Conservation (phyloP, 2,113 vertebrate genomes). For the Cygnus atratus region DNA sequence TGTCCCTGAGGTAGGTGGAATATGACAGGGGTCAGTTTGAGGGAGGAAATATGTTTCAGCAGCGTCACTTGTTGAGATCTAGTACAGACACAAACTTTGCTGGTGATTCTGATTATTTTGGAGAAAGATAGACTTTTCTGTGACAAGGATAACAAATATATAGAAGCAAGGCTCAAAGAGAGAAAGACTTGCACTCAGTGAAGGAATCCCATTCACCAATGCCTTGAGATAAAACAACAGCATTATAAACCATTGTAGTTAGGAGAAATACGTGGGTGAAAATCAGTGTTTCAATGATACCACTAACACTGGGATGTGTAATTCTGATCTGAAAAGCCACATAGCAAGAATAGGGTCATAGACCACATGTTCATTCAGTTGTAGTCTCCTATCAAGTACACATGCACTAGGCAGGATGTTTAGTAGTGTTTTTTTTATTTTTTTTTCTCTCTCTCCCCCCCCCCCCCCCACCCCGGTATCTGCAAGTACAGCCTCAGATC, state of each 20-base stretch:
- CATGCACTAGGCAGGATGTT: background rate
- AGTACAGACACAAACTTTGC: background rate
- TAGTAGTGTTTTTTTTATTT: background rate
- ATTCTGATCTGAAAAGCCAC: background rate
- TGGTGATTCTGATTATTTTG: background rate
- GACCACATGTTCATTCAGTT: background rate
- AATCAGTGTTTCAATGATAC: background rate
- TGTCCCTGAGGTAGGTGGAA: background rate
- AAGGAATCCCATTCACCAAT: background rate
- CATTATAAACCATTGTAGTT: background rate
- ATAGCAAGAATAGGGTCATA: accelerated
- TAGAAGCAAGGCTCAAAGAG: background rate
- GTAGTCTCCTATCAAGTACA: background rate
- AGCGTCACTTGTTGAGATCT: background rate
- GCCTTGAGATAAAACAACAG: background rate
- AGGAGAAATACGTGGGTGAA: background rate
- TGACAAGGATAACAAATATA: background rate
- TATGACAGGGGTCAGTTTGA: background rate
- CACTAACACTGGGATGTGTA: background rate
- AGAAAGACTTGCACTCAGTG: background rate
- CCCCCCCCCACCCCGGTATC: background rate
- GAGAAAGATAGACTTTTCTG: background rate
- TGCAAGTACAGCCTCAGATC: background rate
- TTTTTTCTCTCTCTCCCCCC: background rate
- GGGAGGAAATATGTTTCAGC: background rate